phyloP scores from a whole-genome alignment of 2,888 invertebrate genomes.

The Luperina testacea region DNA sequence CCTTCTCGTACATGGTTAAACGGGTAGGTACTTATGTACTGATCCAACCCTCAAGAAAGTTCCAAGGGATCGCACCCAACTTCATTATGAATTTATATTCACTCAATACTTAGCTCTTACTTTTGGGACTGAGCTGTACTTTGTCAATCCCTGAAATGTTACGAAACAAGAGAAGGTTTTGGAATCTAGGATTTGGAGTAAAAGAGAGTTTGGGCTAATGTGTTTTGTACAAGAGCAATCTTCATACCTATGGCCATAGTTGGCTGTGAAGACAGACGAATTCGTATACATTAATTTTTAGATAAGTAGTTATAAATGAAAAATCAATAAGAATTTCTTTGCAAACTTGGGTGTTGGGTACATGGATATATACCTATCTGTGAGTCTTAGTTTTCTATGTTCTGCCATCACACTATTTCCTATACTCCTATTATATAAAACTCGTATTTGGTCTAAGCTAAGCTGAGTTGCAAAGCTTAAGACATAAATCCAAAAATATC shows the following conservation, averaged over 20 bases:
- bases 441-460: not conserved
- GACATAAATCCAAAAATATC: constrained; percentile 37
- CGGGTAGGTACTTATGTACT: constrained; percentile 55
- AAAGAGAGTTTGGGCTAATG: not conserved
- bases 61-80: constrained; percentile 71
- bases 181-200: constrained; percentile 21
- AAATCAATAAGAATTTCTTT: not conserved
- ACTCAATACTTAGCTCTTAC: constrained; percentile 81
- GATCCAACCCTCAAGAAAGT: constrained; percentile 66
- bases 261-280: not conserved
- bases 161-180: constrained; percentile 50
- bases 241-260: not conserved
- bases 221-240: not conserved
- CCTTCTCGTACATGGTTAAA: constrained; percentile 48
- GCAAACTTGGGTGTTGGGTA: not conserved
- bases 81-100: constrained; percentile 86
- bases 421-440: too few relatives aligned
- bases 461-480: not conserved
- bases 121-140: constrained; percentile 69
- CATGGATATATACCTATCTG: not conserved
- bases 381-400: not conserved
- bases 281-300: too few relatives aligned
- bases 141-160: constrained; percentile 74
- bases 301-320: not conserved
- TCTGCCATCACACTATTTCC: not conserved